Base-by-base conservation (phyloP, 2,113 vertebrate species). In the Calidris pygmaea region DNA sequence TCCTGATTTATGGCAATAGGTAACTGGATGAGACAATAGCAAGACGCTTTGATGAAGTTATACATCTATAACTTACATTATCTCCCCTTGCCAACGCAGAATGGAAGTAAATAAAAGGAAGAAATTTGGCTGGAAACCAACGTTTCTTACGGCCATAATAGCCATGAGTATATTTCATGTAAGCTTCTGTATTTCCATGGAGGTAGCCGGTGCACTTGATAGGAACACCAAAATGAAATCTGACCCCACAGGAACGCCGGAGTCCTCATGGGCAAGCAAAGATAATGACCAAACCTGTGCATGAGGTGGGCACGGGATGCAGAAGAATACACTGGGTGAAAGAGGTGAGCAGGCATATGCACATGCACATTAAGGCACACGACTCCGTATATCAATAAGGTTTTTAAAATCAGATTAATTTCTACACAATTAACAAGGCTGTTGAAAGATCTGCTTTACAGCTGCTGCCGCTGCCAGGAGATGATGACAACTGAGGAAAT, bases 401-500 rank as follows among this genome's bases (percentile, higher is more conserved):
- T 91, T 95, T 94, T 96, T 59, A 92, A 97, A 96, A 97, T 97
- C 95, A 96, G 97, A 97, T 97, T 97, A 97, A 97, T 97, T 97
- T 93, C 95, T 96, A 78, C 89, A 92, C 97, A 97, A 97, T 97
- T 97, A 97, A 95, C 93, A 91, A 97, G 96, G 94, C 95, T 97
- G 97, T 93, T 97, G 96, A 97, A 97, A 97, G 96, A 95, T 95
- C 91, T 97, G 92, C 94, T 95, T 96, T 97, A 97, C 96, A 97
- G 96, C 97, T 97, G 96, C 96, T 59, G 95, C 91, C 1, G 41
- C 95, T 85, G 93, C 95, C 93, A 96, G 93, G 92, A 97, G 96
- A 97, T 97, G 97, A 97, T 97, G 97, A 97, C 95, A 97, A 97
- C 96, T 94, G 93, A 97, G 97, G 97, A 97, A 97, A 97, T 97